Percentiles rank a stretch among this genome's conserved stretches.
Conservation (phyloP, 2,113 vertebrate genomes). For the Zonotrichia leucophrys region DNA sequence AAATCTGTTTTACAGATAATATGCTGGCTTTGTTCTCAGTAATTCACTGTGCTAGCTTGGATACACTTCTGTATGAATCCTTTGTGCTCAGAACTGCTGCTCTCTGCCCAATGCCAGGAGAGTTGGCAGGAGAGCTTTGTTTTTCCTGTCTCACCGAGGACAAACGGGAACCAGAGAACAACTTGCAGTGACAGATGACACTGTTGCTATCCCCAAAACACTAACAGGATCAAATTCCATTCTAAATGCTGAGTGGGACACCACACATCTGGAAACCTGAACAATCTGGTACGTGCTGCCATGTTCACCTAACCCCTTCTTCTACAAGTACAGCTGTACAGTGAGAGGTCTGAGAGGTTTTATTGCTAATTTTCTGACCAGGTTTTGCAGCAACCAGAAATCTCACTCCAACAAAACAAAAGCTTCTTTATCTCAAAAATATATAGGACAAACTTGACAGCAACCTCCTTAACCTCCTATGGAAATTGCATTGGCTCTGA, state of each 20-base stretch:
- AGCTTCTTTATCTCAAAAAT: not conserved
- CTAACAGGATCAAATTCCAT: not conserved
- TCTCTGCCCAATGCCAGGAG: not conserved
- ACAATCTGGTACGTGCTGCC: not conserved
- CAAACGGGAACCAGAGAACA: not conserved
- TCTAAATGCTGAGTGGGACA: not conserved
- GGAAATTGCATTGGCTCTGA: accelerated
- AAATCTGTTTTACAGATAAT: not conserved
- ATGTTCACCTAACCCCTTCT: not conserved
- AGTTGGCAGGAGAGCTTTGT: not conserved
- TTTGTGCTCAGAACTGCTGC: not conserved
- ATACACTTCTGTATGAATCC: not conserved
- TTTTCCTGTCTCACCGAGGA: not conserved
- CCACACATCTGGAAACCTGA: not conserved
- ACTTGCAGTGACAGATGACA: not conserved
- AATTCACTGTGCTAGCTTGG: not conserved
- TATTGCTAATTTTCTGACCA: not conserved
- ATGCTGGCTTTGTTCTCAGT: not conserved
- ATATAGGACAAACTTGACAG: not conserved
- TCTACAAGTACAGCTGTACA: not conserved
- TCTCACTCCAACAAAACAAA: not conserved
- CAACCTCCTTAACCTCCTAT: not conserved
- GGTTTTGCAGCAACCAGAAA: not conserved
- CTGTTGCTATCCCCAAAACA: not conserved
- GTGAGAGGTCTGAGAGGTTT: not conserved